Evolutionary conservation across 2,113 vertebrate species (phyloP).

Genomic region (Hippopotamus amphibius): DNA sequence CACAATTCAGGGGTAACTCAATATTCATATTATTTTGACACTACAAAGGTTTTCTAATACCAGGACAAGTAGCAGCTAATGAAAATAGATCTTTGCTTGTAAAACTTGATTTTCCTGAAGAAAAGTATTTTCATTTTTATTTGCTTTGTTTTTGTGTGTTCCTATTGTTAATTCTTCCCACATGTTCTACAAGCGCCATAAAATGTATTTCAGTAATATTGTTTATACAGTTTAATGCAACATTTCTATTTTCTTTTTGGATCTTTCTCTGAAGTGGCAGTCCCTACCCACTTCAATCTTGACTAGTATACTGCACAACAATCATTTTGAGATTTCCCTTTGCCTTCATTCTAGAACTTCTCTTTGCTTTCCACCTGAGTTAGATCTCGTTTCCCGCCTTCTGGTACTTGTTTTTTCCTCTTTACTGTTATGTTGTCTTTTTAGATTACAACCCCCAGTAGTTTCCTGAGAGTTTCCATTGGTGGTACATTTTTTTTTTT

Average conservation of each 20-base stretch:
- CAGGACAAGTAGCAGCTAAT: neutral
- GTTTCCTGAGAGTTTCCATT: neutral
- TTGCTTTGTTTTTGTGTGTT: neutral
- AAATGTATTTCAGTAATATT: constrained; percentile 8
- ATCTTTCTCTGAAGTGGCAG: neutral
- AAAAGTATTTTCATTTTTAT: constrained; percentile 22
- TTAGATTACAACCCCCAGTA: neutral
- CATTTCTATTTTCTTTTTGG: constrained; percentile 45
- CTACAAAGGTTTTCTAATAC: neutral
- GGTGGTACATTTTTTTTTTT: neutral
- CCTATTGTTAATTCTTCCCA: constrained; percentile 22
- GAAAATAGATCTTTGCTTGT: neutral
- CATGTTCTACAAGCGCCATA: neutral
- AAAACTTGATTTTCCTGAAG: neutral
- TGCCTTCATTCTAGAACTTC: constrained; percentile 1
- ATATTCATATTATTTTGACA: constrained; percentile 27
- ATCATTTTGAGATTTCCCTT: constrained; percentile 18
- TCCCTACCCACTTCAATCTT: neutral
- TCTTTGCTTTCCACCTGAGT: constrained; percentile 37
- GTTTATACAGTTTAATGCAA: neutral
- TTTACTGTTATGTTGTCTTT: neutral
- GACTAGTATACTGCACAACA: neutral
- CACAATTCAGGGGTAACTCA: neutral
- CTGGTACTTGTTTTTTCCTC: neutral
- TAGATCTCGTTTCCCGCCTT: neutral